Evolutionary conservation across 2,113 vertebrate genomes (phyloP).

Genomic region (Pontoporia blainvillei): DNA sequence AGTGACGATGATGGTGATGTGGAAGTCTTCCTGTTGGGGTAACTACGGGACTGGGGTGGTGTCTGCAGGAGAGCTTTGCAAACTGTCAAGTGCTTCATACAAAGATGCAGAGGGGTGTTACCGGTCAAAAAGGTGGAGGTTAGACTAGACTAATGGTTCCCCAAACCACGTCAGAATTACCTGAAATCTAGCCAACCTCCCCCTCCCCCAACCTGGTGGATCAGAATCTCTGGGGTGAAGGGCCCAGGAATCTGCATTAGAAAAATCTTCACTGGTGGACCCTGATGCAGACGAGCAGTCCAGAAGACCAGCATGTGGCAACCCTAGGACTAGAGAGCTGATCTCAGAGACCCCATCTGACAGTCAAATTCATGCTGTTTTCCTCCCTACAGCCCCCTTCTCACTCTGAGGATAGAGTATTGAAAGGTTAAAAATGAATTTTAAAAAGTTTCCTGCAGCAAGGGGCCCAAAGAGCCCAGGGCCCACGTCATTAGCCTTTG

Average conservation of each 20-base stretch:
- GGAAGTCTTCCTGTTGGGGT: fast-evolving
- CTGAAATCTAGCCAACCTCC: not conserved
- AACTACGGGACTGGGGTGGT: fast-evolving
- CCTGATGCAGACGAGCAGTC: not conserved
- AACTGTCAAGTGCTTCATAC: not conserved
- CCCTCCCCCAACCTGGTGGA: not conserved
- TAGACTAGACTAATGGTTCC: not conserved
- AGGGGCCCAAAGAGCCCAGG: not conserved
- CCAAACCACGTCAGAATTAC: not conserved
- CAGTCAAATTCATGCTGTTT: not conserved
- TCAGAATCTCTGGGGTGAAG: not conserved
- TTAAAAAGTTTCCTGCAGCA: not conserved
- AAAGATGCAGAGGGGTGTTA: fast-evolving
- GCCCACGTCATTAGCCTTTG: not conserved
- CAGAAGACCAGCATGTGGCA: not conserved
- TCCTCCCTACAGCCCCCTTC: not conserved
- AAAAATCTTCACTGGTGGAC: not conserved
- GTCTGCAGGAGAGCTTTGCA: not conserved
- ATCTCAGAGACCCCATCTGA: not conserved
- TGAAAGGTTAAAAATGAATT: not conserved
- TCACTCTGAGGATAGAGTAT: not conserved
- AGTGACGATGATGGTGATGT: not conserved
- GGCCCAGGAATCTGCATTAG: not conserved
- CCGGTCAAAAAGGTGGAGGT: too few species aligned
- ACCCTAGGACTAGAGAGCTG: not conserved